Base-by-base conservation (phyloP, 1,140 invertebrate species). In the Hylaeus anthracinus region DNA sequence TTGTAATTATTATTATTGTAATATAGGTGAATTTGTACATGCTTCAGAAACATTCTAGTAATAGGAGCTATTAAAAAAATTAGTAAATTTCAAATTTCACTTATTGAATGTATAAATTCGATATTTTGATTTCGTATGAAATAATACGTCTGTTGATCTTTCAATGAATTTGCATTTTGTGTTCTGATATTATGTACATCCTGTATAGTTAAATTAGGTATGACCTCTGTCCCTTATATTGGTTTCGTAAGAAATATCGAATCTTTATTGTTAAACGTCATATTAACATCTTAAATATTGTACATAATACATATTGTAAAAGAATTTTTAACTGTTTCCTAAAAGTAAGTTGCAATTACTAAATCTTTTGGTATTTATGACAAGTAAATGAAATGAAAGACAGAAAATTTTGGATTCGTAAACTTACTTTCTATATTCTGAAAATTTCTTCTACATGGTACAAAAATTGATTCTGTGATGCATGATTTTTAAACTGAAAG, bases 1-100 rank as follows among this genome's bases (percentile, higher is more conserved):
- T 84, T 86, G 79, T 86, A 89, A 89, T 81, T 87, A 74, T 82
- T 76, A 79, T 71, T 79, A 83, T 86, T 92, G 88, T 91, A 91
- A 90, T 79, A 91, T 91, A 91, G 81, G 37, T 45, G 43, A 80
- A 72, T 88, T 88, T 88, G 84, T 88, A 87, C 78, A 88, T 87
- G 86, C 83, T 84, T 88, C 83, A 86, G 61, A 75, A 70, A 81
- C 55, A 45, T 86, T 86, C 88, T 80, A 39, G 76, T 83, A 83
- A 72, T 79, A 81, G 51, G 74, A 85, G 75, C 45, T 72, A 41
- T 60, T 82, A 85, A 83, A 69, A 70, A 76, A 75, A 81, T 74
- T 81, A 83, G 83, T 3, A 79, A 88, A 86, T 83, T 88, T 75
- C 72, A 79, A 88, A 83, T 80, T 85, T 81, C 45, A n/a, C 61